phyloP scores from a whole-genome alignment of 2,113 vertebrate species.

The Cettia cetti region DNA sequence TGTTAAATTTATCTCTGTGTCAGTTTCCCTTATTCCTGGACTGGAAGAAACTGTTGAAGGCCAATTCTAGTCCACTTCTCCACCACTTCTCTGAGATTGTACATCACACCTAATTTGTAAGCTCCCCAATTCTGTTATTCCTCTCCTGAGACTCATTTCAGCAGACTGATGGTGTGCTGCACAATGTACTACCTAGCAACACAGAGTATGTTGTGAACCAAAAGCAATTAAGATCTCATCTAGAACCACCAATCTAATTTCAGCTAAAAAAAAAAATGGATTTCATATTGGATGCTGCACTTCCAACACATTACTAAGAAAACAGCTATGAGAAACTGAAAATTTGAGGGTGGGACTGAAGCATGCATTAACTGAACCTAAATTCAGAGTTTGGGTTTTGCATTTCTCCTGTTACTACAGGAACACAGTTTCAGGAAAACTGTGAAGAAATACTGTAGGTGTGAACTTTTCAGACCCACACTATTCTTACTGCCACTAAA shows the following conservation, averaged over 20 bases:
- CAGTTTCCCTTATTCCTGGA: not conserved
- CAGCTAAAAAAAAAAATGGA: not conserved
- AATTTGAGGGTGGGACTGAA: not conserved
- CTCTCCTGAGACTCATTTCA: slow-evolving; percentile 3
- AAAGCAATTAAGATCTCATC: slow-evolving; percentile 35
- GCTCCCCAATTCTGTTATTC: not conserved
- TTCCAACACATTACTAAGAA: not conserved
- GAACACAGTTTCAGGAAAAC: not conserved
- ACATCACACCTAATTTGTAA: slow-evolving; percentile 22
- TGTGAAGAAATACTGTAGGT: not conserved
- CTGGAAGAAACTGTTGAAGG: not conserved
- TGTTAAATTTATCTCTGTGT: not conserved
- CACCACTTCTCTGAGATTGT: not conserved
- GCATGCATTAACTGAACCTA: not conserved
- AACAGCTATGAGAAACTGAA: not conserved
- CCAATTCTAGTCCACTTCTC: not conserved
- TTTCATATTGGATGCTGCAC: not conserved
- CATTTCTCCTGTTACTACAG: not conserved
- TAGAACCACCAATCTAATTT: slow-evolving; percentile 15
- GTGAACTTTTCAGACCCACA: not conserved
- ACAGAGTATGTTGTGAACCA: not conserved
- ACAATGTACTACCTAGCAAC: slow-evolving; percentile 37
- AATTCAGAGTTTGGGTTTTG: not conserved
- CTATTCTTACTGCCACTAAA: not conserved
- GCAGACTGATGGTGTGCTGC: not conserved